Evolutionary conservation across 2,888 invertebrate species (phyloP), one percentile per base, ranked within the genome.

Genomic region (Drosophila mayaguana): DNA sequence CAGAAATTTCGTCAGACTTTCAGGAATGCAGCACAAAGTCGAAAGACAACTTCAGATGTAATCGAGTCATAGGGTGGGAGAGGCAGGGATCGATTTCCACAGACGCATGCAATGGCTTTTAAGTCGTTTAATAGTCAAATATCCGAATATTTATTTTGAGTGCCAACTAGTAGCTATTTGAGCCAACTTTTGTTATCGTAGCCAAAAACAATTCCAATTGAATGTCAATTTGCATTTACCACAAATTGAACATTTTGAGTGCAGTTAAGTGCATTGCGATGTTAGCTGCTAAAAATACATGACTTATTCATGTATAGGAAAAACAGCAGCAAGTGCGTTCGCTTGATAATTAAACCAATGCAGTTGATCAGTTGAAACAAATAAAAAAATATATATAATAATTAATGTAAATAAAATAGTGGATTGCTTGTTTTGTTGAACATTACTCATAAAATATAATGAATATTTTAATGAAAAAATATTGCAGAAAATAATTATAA

Each of bases 231-330:
- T 57, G 40, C 40, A 64, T 72, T 59, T 54, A 74, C 74, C 64
- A 53, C 70, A 70, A 77, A 79, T 75, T 79, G 50, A 25, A 51
- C 65, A 77, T 45, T 45, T 42, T 20, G 51, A 70, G 59, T 63
- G 59, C 48, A 42, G 50, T 48, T 56, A 45, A 79, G 70, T 77
- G 75, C 76, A 63, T 48, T 69, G 54, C 64, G 18, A 28, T 78
- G 75, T 73, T 59, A 9, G 59, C 62, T 32, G 18, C 11, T 46
- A 67, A 16, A 45, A 36, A 14, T 43, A 53, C 20, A 50, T 43
- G 4, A 25, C 32, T 57, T 56, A 63, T 67, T 43, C 43, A 53
- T 22, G 22, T 18, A 7, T 4, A 14, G 32, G 20, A 34, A 8
- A 20, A 50, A 14, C 18, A 7, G 4, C 18, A 7, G 32, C 32